phyloP scores from a whole-genome alignment of 1,140 invertebrate genomes.

The Atta colombica region DNA sequence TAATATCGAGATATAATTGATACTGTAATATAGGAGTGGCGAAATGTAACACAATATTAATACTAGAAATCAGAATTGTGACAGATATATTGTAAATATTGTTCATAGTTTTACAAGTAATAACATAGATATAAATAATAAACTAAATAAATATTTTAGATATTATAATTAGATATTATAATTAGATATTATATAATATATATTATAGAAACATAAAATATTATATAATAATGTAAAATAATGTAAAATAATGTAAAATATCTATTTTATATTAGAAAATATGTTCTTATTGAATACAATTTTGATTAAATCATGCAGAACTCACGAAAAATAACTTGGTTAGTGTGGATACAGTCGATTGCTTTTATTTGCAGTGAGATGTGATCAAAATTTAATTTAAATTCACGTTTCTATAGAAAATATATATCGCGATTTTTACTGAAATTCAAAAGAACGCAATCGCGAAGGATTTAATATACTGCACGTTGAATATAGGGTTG shows the following conservation, averaged over 20 bases:
- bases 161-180: too few species aligned
- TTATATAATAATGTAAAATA: neutral
- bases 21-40: neutral
- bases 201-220: neutral
- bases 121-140: neutral
- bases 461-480: conserved; percentile 18
- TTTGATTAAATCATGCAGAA: conserved; percentile 14
- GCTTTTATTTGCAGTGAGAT: conserved; percentile 44
- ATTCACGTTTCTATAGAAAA: conserved; percentile 31
- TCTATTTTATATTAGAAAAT: neutral
- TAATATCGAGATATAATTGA: conserved; percentile 22
- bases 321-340: conserved; percentile 26
- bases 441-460: conserved; percentile 41
- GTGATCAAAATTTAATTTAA: conserved; percentile 59
- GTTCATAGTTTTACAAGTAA: neutral
- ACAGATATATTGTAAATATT: neutral
- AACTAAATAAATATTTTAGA: conserved; percentile 15
- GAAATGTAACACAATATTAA: conserved; percentile 15
- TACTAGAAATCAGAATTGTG: neutral
- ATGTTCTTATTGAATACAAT: neutral
- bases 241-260: neutral
- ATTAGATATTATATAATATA: neutral
- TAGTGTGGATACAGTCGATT: conserved; percentile 5
- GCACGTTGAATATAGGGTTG: neutral
- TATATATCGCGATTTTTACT: conserved; percentile 23